phyloP scores from a whole-genome alignment of 2,797 vertebrate species.

The Scomberomorus guttatus region DNA sequence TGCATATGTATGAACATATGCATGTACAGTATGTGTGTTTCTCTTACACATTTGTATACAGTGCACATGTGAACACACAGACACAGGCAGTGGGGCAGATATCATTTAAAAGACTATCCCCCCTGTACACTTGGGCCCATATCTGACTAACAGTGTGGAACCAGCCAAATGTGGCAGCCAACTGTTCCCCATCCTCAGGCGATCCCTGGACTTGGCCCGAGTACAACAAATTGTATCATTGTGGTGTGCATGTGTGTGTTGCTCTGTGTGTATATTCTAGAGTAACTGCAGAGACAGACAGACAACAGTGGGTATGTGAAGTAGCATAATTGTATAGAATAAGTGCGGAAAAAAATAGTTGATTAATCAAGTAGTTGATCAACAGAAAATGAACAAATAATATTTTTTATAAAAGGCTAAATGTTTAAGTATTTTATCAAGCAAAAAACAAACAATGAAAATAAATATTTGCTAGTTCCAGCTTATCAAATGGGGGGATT shows the following conservation, averaged over 20 bases:
- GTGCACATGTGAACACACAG: conserved; percentile 34
- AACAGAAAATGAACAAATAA: not conserved
- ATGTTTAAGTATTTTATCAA: no score
- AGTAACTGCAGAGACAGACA: conserved; percentile 25
- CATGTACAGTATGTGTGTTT: conserved; percentile 28
- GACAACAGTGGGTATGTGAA: conserved; percentile 23
- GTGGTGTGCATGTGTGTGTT: conserved; percentile 46
- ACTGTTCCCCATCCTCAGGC: conserved; percentile 85
- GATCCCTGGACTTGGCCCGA: conserved; percentile 77
- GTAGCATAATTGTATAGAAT: conserved; percentile 25
- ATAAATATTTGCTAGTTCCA: no score
- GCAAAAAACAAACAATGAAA: not conserved
- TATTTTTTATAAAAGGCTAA: not conserved
- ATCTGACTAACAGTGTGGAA: conserved; percentile 87
- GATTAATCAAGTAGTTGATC: not conserved
- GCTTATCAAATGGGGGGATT: not conserved
- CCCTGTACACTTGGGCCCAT: conserved; percentile 81
- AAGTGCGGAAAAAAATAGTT: no score
- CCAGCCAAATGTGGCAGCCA: conserved; percentile 86
- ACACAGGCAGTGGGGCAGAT: conserved; percentile 67
- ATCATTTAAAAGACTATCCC: conserved; percentile 82
- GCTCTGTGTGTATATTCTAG: conserved; percentile 36
- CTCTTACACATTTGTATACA: conserved; percentile 42
- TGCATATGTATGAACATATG: conserved; percentile 45
- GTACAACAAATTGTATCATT: conserved; percentile 73